Base-by-base conservation (phyloP, 2,888 invertebrate genomes). In the Sminthurinus aureus region DNA sequence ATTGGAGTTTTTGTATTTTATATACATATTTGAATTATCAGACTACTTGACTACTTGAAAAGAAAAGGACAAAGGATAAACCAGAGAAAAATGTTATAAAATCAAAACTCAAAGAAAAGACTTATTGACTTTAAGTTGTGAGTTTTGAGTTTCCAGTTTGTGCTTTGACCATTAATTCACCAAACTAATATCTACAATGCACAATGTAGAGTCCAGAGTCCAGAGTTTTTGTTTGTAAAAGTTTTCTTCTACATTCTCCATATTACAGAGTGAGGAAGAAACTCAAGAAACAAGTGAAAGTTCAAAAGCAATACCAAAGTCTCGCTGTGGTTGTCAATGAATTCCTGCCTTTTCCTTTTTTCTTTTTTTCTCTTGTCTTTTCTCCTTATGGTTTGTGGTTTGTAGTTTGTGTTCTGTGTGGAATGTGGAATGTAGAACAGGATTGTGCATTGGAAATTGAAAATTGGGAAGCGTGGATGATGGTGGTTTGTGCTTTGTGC, bases 301-400 rank as follows among this genome's bases (percentile, higher is more conserved):
- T 76, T 76, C 50, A 18, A 80, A 80, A 71, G 80, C 38, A 18
- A 80, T 71, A 71, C 73, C 38, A 51, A 71, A 79, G 38, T 69
- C 81, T 74, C 76, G 24, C 76, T 82, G 76, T 76, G 82, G 82
- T 67, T 71, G 71, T 71, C 71, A 71, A 71, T 82, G 75, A 76
- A 58, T 76, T 76, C 22, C 50, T 51, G 20, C 58, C 58, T 18
- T 58, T 22, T 77, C 76, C 12, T 9, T 77, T 50, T 18, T 22
- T 74, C 58, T 18, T 58, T 22, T 77, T 58, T 20, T 9, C 58
- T 50, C 9, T 22, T 52, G 4, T 71, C 24, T 71, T 2, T 24
- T 24, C 1, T 24, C 22, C 26, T 71, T 71, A 15, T 76, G 76
- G 8, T n/a, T 71, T 71, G 20, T 13, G 71, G 13, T 71, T 6